phyloP scores from a whole-genome alignment of 2,888 invertebrate species.

The Drosophila helvetica region DNA sequence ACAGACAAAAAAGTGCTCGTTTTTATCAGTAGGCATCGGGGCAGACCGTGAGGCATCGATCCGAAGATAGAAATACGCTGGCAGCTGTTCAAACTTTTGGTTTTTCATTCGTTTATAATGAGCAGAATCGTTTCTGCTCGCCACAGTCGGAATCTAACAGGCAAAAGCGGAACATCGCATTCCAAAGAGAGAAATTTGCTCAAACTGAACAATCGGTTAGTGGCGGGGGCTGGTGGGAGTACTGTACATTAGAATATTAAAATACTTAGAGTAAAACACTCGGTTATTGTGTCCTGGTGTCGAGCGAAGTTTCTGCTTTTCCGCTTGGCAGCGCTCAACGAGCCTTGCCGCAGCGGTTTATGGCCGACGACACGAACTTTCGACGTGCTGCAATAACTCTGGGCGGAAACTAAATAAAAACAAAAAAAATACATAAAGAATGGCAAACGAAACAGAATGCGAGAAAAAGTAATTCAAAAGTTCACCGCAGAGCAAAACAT shows the following conservation, averaged over 20 bases:
- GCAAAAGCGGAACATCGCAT: constrained; percentile 4
- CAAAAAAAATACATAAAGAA: constrained; percentile 4
- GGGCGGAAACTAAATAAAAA: constrained; percentile 1
- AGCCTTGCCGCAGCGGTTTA: constrained; percentile 39
- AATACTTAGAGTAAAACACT: constrained; percentile 8
- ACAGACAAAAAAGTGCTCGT: background rate
- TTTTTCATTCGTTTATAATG: constrained; percentile 18
- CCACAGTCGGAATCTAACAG: constrained; percentile 17
- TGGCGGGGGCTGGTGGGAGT: background rate
- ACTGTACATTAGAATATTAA: constrained; percentile 22
- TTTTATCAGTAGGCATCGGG: too few species aligned
- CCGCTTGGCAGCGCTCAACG: constrained; percentile 21
- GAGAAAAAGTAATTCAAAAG: constrained; percentile 68
- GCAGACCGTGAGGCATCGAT: constrained; percentile 7
- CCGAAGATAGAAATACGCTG: background rate
- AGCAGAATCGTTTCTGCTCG: background rate
- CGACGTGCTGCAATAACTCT: constrained; percentile 14
- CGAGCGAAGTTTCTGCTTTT: constrained; percentile 6
- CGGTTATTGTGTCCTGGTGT: constrained; percentile 10
- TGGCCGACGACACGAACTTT: constrained; percentile 39
- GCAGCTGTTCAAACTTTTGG: constrained; percentile 22
- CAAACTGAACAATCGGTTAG: constrained; percentile 15
- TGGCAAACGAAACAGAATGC: constrained; percentile 32
- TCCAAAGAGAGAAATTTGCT: background rate
- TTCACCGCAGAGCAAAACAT: constrained; percentile 65